Evolutionary conservation across 2,113 vertebrate species (phyloP), one percentile per base, ranked within the genome.

Genomic region (Rynchops niger): DNA sequence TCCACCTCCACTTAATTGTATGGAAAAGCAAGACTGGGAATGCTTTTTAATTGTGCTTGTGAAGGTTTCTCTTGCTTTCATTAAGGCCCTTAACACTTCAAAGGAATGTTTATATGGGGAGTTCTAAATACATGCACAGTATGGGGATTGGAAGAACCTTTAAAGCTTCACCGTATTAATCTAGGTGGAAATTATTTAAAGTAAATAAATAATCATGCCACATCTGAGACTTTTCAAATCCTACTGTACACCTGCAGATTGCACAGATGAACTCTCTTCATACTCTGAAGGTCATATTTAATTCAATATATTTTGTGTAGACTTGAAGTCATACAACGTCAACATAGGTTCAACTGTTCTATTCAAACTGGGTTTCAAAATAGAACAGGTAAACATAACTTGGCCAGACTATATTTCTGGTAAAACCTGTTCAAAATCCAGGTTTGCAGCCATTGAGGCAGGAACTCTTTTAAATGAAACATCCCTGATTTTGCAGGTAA

Each of bases 261-360:
- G 55, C 15, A 56, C 53, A 93, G 74, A 47, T 88, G 65, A 94
- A 81, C 67, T 72, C 36, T 81, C 21, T 56, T 80, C 30, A 65
- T 93, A 65, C 32, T 86, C 74, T 19, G 23, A 73, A 95, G 59
- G 20, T 65, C 82, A 82, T 88, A 94, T 84, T 93, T 93, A 81
- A 95, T 93, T 96, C 40, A 91, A 72, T 82, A 88, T 59, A 70
- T 4, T 82, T 84, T 77, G 34, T 42, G 58, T 38, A 71, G 27
- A 73, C 38, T 2, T 17, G 58, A n/a, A n/a, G n/a, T n/a, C n/a
- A 73, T 67, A 72, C 5, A 43, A 58, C 45, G 62, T 78, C 72
- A 79, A 50, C 53, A 61, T 3, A 55, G 0, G 0, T 93, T 94
- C 94, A 49, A 83, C 49, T 89, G 26, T 66, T 83, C 36, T 55